These are phyloP conservation scores for Actinostola sp. DNA, from an alignment of 92 coral and sea anemone genomes.

Conservation along the genomic window DNA sequence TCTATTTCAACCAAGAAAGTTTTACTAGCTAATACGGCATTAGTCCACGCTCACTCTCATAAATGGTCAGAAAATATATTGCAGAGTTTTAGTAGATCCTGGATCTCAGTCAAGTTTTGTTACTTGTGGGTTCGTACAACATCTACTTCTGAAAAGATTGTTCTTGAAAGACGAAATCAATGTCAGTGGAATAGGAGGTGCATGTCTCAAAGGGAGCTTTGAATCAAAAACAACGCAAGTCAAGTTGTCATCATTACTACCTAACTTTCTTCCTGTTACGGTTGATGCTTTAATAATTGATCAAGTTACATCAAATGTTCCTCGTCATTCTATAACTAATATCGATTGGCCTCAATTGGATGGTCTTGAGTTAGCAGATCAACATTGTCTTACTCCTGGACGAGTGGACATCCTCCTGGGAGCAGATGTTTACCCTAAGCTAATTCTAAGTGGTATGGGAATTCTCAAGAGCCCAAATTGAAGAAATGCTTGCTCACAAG, in stretches of 20 bases:
- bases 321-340: conserved; percentile 9
- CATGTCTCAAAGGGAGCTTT: background rate
- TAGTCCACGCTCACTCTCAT: too few relatives aligned
- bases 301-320: conserved; percentile 26
- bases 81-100: background rate
- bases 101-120: too few relatives aligned
- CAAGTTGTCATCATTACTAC: too few relatives aligned
- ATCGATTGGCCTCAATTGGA: too few relatives aligned
- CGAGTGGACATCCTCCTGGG: too few relatives aligned
- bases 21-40: too few relatives aligned
- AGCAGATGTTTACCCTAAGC: too few relatives aligned
- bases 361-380: too few relatives aligned
- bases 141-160: conserved; percentile 10
- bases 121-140: conserved; percentile 31
- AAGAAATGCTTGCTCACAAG: conserved; percentile 16
- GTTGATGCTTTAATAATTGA: conserved; percentile 34
- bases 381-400: too few relatives aligned
- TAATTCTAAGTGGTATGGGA: conserved; percentile 16
- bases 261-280: too few relatives aligned
- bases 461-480: conserved; percentile 23
- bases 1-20: too few relatives aligned
- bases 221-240: background rate
- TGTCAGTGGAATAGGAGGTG: conserved; percentile 35
- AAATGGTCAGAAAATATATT: background rate
- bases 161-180: conserved; percentile 8